A percentile compares a stretch with the other conserved stretches of the same genome.
Conservation (phyloP, 2,888 invertebrate species). For the Eilema griseolum region DNA sequence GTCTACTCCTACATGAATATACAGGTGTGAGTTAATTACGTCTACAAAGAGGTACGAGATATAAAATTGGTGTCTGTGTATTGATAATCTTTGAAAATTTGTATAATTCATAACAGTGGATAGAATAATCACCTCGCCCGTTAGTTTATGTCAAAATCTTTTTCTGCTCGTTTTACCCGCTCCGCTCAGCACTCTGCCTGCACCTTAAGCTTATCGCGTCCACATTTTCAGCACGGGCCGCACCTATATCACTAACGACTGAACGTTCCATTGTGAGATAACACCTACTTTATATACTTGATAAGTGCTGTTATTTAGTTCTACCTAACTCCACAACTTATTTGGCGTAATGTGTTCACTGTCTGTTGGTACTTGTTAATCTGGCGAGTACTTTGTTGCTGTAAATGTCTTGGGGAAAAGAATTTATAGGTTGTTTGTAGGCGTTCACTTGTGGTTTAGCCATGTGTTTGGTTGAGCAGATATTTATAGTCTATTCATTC, state of each 20-base stretch:
- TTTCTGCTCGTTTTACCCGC: conserved; percentile 30
- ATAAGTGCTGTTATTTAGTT: conserved; percentile 54
- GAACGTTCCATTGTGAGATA: conserved; percentile 60
- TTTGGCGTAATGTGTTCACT: conserved; percentile 40
- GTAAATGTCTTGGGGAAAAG: conserved; percentile 9
- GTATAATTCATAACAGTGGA: too few relatives aligned
- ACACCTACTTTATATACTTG: conserved; percentile 58
- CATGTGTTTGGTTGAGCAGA: neutral
- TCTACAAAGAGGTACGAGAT: too few relatives aligned
- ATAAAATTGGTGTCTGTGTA: too few relatives aligned
- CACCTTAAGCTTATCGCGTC: conserved; percentile 59
- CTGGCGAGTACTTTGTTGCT: conserved; percentile 32
- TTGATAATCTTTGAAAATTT: too few relatives aligned
- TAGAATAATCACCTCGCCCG: neutral
- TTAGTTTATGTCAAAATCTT: neutral
- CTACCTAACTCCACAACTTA: conserved; percentile 44
- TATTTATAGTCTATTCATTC: neutral
- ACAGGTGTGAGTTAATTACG: too few relatives aligned
- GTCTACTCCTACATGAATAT: too few relatives aligned
- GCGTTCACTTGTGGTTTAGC: neutral
- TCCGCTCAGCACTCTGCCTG: conserved; percentile 35
- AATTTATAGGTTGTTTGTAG: conserved; percentile 9
- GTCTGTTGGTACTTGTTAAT: conserved; percentile 24
- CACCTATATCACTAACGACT: conserved; percentile 76
- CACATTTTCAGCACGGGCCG: conserved; percentile 69